A percentile compares a stretch with the other conserved stretches of the same genome.
These are phyloP conservation scores for Drosophila takahashii DNA, from an alignment of 1,140 invertebrate genomes.

Conservation along the genomic window DNA sequence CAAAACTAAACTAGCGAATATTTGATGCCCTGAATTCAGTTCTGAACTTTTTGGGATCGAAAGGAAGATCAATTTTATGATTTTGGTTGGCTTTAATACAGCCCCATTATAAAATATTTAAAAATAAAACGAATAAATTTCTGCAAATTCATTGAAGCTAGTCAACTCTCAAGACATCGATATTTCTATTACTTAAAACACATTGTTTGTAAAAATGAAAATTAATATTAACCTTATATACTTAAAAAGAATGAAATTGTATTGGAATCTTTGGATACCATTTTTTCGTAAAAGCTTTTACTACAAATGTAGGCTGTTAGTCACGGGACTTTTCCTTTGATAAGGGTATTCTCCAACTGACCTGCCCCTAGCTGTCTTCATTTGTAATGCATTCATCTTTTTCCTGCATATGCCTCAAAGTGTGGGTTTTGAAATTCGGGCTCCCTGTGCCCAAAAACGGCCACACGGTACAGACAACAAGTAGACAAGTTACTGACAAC, in stretches of 20 bases:
- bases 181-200: no score
- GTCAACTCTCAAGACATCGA: no score
- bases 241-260: no score
- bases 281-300: neutral
- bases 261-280: neutral
- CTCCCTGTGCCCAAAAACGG: constrained; percentile 29
- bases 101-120: no score
- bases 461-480: constrained; percentile 73
- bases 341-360: constrained; percentile 16
- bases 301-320: neutral
- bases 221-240: no score
- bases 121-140: neutral
- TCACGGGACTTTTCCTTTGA: neutral
- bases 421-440: constrained; percentile 42
- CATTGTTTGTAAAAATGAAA: no score
- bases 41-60: no score
- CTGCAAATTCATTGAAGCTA: no score
- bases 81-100: no score
- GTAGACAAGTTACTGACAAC: constrained; percentile 76
- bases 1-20: neutral
- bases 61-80: no score
- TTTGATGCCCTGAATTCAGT: constrained; percentile 23
- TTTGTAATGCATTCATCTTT: constrained; percentile 77
- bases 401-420: constrained; percentile 37
- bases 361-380: constrained; percentile 43